Evolutionary conservation across 2,888 invertebrate genomes (phyloP), one percentile per base, ranked within the genome.

Genomic region (Acanthacorydalis orientalis): DNA sequence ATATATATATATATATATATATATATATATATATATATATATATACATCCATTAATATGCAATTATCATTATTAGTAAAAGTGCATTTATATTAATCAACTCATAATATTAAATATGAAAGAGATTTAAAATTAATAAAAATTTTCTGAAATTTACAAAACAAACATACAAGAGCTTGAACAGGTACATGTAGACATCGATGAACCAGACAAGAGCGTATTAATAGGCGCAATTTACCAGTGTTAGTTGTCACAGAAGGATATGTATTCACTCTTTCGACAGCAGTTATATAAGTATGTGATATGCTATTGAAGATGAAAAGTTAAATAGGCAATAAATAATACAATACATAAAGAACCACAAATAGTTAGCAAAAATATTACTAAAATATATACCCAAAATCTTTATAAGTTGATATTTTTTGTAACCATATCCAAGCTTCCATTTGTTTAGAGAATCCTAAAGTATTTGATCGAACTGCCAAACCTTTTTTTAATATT

Each of bases 401-500:
- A 23, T 32, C 41, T 35, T 35, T 43, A 45, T 32, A 46, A 40
- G n/a, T 32, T 31, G 12, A 32, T 23, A 15, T 43, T 32, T 31
- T 32, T 43, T n/a, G 32, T 60, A 78, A 64, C 70, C 75, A 75
- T 48, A 64, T 59, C 68, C 71, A 75, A n/a, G 68, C 62, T 51
- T 72, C 68, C 10, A 64, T 62, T 47, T 60, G 58, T 55, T 65
- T 67, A 31, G 63, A 57, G 49, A 71, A 64, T 35, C 65, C 67
- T 48, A 68, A 59, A 4, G 61, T 57, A 52, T 61, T 66, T 41
- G 64, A 55, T 32, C 62, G 64, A 44, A 62, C 56, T 41, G 66
- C 55, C 14, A 78, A 60, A 15, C 77, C 78, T 56, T 68, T 68
- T 51, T 68, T 66, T 50, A 79, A 70, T 49, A 78, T 72, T 55